These are phyloP conservation scores for Pelvicachromis taeniatus DNA, from an alignment of 2,113 vertebrate genomes.

Conservation along the genomic window DNA sequence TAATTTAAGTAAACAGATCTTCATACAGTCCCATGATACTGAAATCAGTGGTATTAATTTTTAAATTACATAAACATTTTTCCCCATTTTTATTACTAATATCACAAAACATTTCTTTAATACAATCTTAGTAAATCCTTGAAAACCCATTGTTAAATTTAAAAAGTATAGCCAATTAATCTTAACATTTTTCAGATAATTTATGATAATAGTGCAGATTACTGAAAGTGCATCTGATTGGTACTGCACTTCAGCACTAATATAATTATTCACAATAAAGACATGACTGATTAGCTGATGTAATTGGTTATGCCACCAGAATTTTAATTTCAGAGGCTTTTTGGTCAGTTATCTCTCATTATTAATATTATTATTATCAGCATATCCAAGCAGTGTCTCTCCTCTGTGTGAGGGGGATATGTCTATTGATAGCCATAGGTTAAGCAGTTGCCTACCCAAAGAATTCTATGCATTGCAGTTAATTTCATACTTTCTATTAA, in stretches of 20 bases:
- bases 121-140: background rate
- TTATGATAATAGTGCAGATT: background rate
- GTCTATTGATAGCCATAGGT: background rate
- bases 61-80: background rate
- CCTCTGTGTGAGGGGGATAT: background rate
- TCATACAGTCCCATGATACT: background rate
- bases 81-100: background rate
- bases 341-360: background rate
- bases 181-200: background rate
- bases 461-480: background rate
- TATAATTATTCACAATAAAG: background rate
- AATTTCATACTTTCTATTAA: background rate
- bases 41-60: background rate
- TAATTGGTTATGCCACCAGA: background rate
- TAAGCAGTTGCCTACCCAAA: background rate
- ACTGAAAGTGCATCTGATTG: background rate
- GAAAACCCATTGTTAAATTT: background rate
- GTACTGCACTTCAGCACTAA: background rate
- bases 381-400: background rate
- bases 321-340: background rate
- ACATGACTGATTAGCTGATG: background rate
- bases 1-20: background rate
- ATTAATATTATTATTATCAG: background rate
- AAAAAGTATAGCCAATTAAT: background rate
- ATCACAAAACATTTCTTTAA: background rate